Percentiles rank a stretch among this genome's conserved stretches.
Conservation (phyloP, 1,140 invertebrate genomes). For the Saccostrea echinata region DNA sequence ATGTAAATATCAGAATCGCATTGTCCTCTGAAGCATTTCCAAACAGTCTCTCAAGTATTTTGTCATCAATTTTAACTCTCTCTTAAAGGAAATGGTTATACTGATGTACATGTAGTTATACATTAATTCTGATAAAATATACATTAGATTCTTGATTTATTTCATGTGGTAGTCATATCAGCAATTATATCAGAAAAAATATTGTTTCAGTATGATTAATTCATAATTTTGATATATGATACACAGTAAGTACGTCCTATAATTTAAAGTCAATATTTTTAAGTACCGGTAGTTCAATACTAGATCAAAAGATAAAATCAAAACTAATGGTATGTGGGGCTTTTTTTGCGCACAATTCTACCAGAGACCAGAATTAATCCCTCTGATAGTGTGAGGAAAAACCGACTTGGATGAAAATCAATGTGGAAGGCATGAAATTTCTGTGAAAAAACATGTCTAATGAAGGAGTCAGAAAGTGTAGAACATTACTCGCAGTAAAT, state of each 20-base stretch:
- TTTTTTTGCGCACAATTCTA: not conserved
- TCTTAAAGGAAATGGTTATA: not conserved
- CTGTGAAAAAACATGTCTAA: not conserved
- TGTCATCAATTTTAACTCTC: not conserved
- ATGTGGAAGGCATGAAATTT: constrained; percentile 3
- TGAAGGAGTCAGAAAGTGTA: not conserved
- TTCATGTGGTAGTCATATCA: not conserved
- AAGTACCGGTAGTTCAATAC: no score
- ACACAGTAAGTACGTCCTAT: no score
- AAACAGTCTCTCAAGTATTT: not conserved
- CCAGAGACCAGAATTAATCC: constrained; percentile 3
- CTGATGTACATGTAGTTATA: not conserved
- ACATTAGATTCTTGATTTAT: not conserved
- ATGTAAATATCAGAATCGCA: not conserved
- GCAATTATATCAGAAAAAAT: not conserved
- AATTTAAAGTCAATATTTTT: no score
- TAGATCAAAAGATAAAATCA: no score
- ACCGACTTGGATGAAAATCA: not conserved
- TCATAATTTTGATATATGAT: no score
- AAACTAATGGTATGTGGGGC: no score
- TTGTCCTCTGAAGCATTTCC: not conserved
- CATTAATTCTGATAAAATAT: not conserved
- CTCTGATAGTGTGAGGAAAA: not conserved
- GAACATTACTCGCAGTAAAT: not conserved
- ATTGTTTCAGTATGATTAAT: no score